Percentiles rank a stretch among this genome's conserved stretches.
Evolutionary conservation across 2,797 vertebrate species (phyloP).

Genomic region (Pangasius sanitwongsei): DNA sequence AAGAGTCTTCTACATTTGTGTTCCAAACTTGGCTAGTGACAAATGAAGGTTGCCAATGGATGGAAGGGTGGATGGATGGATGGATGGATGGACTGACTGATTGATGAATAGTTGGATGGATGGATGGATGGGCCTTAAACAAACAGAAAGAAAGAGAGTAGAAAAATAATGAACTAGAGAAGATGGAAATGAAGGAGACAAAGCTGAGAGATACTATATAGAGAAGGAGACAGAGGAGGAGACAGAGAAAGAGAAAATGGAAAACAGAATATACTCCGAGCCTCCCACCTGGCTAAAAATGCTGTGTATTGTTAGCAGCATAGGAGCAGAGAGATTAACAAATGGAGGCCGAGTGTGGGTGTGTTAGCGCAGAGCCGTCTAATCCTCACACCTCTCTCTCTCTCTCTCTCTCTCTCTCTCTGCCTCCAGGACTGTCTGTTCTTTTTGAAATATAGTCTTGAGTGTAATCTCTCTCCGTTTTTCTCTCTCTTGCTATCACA

Average conservation of each 20-base stretch:
- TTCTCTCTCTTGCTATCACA: neutral
- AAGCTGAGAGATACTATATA: constrained; percentile 6
- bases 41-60: neutral
- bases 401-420: constrained; percentile 32
- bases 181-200: neutral
- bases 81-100: neutral
- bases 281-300: constrained; percentile 32
- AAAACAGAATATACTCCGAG: constrained; percentile 16
- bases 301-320: constrained; percentile 49
- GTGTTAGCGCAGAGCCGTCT: constrained; percentile 68
- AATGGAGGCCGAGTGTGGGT: constrained; percentile 61
- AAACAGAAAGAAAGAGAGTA: neutral
- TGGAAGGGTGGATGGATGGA: neutral
- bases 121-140: too few species aligned
- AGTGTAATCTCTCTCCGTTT: neutral
- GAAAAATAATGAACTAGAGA: neutral
- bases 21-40: neutral
- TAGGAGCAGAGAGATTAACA: constrained; percentile 51
- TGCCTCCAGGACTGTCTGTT: constrained; percentile 37
- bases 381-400: constrained; percentile 69
- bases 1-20: neutral
- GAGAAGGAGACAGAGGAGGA: constrained; percentile 10
- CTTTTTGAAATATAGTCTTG: constrained; percentile 1
- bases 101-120: too few species aligned
- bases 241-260: neutral